phyloP scores from a whole-genome alignment of 2,113 vertebrate genomes.

The Nyctereutes procyonoides region DNA sequence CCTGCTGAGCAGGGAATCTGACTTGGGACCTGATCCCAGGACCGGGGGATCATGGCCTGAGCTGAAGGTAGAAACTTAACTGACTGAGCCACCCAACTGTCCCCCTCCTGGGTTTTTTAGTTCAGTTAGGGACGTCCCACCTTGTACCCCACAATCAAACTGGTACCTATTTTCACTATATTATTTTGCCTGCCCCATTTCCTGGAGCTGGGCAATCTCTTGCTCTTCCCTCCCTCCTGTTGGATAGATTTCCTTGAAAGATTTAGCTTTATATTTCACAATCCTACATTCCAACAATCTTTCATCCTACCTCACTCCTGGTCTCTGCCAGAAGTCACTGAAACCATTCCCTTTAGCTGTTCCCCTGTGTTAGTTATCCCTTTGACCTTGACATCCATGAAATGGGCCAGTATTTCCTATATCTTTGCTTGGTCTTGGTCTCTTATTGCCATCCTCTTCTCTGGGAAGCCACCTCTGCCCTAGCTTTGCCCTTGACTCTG shows the following conservation, averaged over 20 bases:
- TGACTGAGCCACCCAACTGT: not conserved
- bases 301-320: not conserved
- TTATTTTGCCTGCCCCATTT: not conserved
- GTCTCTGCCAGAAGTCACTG: not conserved
- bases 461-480: not conserved
- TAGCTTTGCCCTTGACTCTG: not conserved
- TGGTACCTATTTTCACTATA: not conserved
- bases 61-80: not conserved
- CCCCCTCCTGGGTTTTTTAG: not conserved
- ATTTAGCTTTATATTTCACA: not conserved
- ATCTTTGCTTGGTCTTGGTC: not conserved
- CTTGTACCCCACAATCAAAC: not conserved
- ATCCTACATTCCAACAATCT: not conserved
- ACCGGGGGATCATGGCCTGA: not conserved
- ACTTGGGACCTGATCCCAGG: not conserved
- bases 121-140: not conserved
- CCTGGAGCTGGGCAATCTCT: not conserved
- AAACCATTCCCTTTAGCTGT: not conserved
- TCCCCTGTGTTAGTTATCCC: not conserved
- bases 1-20: not conserved
- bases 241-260: not conserved
- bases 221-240: not conserved
- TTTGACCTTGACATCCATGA: constrained; percentile 13
- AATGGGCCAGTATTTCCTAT: not conserved
- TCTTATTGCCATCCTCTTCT: not conserved